phyloP scores from a whole-genome alignment of 2,888 invertebrate genomes.

The Trisateles emortualis region DNA sequence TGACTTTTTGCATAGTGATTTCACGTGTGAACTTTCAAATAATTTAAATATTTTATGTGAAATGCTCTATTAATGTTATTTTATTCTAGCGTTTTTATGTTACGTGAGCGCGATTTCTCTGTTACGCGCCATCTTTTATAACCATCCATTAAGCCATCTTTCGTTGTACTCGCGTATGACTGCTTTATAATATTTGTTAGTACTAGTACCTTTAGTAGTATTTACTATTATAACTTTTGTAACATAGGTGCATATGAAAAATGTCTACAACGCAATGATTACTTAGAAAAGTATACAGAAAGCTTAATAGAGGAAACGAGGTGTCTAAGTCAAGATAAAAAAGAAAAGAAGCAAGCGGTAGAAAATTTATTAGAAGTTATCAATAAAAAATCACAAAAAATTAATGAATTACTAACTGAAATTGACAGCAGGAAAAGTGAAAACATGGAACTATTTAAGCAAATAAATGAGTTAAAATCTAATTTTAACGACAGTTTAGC shows the following conservation, averaged over 20 bases:
- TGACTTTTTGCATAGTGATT: no score
- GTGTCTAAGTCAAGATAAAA: constrained; percentile 52
- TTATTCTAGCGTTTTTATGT: no score
- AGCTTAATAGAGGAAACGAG: constrained; percentile 61
- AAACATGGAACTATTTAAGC: constrained; percentile 53
- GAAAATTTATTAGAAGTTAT: constrained; percentile 63
- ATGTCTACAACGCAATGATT: constrained; percentile 60
- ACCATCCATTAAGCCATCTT: no score
- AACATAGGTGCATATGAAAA: constrained; percentile 69
- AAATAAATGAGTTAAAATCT: constrained; percentile 58
- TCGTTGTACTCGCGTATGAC: no score
- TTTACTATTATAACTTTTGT: background rate
- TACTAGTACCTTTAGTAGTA: no score
- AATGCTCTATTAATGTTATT: no score
- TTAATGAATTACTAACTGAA: constrained; percentile 59
- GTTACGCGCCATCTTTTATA: no score
- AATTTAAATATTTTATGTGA: no score
- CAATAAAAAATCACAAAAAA: constrained; percentile 66
- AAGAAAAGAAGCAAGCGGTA: constrained; percentile 62
- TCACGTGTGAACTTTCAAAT: no score
- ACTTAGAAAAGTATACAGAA: constrained; percentile 66
- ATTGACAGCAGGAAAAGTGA: constrained; percentile 59
- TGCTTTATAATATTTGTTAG: no score
- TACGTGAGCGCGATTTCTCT: no score
- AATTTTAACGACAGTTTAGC: constrained; percentile 54